Evolutionary conservation across 2,797 vertebrate species (phyloP).

Genomic region (Euphonia xanthogaster): DNA sequence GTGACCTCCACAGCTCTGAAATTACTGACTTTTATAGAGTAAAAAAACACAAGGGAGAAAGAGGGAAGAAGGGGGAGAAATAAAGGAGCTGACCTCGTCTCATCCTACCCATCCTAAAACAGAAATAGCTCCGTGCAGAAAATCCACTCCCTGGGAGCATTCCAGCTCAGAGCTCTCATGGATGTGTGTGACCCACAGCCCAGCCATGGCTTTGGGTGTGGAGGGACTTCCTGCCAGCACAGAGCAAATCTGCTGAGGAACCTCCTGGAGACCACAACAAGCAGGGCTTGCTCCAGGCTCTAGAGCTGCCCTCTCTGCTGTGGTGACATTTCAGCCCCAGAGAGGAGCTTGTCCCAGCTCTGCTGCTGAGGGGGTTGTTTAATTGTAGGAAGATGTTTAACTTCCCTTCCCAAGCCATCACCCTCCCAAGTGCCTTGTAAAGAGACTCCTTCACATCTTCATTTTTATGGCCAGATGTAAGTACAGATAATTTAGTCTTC

Average conservation of each 20-base stretch:
- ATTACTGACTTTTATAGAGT: not conserved
- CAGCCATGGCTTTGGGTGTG: fast-evolving
- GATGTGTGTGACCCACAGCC: fast-evolving
- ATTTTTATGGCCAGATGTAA: fast-evolving
- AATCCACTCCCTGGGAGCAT: fast-evolving
- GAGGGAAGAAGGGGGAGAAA: not conserved
- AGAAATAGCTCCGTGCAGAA: not conserved
- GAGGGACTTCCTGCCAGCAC: not conserved
- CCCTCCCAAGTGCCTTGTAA: not conserved
- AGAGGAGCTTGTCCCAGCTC: not conserved
- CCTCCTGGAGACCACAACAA: not conserved
- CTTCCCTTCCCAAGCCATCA: not conserved
- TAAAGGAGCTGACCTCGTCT: not conserved
- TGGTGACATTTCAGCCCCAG: not conserved
- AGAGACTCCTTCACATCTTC: not conserved
- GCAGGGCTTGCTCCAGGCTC: not conserved
- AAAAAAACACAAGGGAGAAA: not conserved
- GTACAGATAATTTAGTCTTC: not conserved
- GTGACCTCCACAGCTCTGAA: not conserved
- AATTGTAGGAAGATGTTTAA: not conserved
- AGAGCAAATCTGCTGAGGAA: not conserved
- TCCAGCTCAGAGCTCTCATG: not conserved
- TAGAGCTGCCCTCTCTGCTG: not conserved
- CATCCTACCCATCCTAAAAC: not conserved
- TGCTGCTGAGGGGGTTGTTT: not conserved